Base-by-base conservation (phyloP, 2,888 invertebrate species). In the Drosophila mayaguana region DNA sequence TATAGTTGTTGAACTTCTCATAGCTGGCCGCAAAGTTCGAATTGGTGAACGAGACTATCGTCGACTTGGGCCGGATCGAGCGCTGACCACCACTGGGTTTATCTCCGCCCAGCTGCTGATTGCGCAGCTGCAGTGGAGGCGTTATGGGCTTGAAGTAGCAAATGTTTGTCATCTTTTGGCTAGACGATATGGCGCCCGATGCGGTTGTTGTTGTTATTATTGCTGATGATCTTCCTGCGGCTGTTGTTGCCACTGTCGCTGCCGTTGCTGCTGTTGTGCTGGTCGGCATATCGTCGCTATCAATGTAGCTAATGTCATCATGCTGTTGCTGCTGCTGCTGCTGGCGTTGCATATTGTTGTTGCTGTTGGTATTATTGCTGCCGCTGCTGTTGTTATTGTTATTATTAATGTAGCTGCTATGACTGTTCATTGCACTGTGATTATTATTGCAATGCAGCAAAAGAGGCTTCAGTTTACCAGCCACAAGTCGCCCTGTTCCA, bases 261-360 rank as follows among this genome's bases (percentile, higher is more conserved):
- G 50, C n/a, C 9, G 28, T 46, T 38, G 59, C 22, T 57, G 68
- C 40, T 43, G 59, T 25, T 62, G 67, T 57, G 63, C 68, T 56
- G 48, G 72, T 40, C 12, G 74, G 69, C 34, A 78, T 72, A 38
- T 92, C 91, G 63, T 91, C 92, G 64, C 92, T 92, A 64, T 91
- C 91, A 61, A 91, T 91, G 64, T 90, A 91, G 71, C 78, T 92
- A 22, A 91, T 91, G 65, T 92, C 92, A 75, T 92, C 91, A 59
- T 91, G 90, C n/a, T 43, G 43, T 7, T 20, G 45, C 42, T 69
- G 81, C 62, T 84, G 81, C 63, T 77, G 73, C 16, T 68, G 81
- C 63, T 85, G 82, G 59, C 75, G 77, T 55, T 89, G 84, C 67
- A 73, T 71, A 50, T 65, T 81, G 63, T 63, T 76, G 25, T 14